Evolutionary conservation across 2,888 invertebrate species (phyloP), one percentile per base, ranked within the genome.

Genomic region (Dynastes grantii): DNA sequence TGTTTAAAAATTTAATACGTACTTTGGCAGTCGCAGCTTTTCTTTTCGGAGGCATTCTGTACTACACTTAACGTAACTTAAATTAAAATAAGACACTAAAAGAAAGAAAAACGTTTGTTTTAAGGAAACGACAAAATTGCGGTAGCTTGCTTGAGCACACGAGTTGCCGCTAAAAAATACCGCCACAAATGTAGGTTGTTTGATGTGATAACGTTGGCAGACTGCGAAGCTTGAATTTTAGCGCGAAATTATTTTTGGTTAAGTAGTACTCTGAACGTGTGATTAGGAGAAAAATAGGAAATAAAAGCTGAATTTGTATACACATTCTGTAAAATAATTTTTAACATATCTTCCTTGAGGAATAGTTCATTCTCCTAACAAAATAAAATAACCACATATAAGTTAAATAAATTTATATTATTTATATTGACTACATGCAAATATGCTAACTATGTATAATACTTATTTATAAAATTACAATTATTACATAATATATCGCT

Each of bases 1-100:
- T 3, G 16, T 71, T 71, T 53, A 53, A 53, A 51, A 37, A 16
- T 22, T 27, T 53, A 11, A 32, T 61, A 78, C 77, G 77, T 80
- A 82, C 83, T 63, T 78, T 79, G 37, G 79, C 58, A 2, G 71
- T 76, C 1, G 70, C 45, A 16, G 71, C 78, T 77, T 81, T 80
- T 27, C 81, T 80, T 79, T 83, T 83, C 9, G 82, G 82, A 8
- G 83, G 82, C 83, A 83, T 83, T 32, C 49, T 80, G 22, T 29
- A 16, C 9, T 71, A 29, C 53, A 32, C 37, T 71, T 5, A 68
- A 68, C 13, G 1, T 27, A 40, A 55, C 58, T 45, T 76, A 68
- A 76, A 63, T 40, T 76, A 22, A 37, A 76, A 27, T 61, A n/a
- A 22, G 32, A 76, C 76, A 64, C 61, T 63, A 61, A 61, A 45